Conservation (phyloP, 2,888 invertebrate genomes). For the Galerucella calmariensis region DNA sequence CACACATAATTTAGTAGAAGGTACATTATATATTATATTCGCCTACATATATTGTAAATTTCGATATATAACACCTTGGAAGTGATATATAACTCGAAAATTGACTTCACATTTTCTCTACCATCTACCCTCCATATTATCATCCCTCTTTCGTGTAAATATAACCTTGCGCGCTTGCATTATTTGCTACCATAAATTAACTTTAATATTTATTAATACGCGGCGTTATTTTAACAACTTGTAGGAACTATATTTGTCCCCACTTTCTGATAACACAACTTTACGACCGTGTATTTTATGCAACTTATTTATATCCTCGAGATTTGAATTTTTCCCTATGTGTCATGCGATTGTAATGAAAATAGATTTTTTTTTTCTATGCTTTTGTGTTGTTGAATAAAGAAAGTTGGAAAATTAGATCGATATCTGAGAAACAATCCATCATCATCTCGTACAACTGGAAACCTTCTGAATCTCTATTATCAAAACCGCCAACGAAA, state of each 20-base stretch:
- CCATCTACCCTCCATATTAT: slow-evolving; percentile 23
- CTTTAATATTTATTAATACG: slow-evolving; percentile 55
- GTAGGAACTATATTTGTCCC: slow-evolving; percentile 55
- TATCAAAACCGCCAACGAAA: slow-evolving; percentile 9
- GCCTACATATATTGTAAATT: slow-evolving; percentile 9
- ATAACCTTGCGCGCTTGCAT: slow-evolving; percentile 48
- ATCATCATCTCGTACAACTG: neutral
- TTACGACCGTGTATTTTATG: slow-evolving; percentile 44
- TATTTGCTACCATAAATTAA: slow-evolving; percentile 54
- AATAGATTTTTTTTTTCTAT: neutral
- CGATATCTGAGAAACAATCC: neutral
- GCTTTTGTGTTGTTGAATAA: neutral
- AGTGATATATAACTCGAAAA: slow-evolving; percentile 22
- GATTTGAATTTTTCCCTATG: slow-evolving; percentile 11
- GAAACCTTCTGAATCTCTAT: slow-evolving; percentile 17
- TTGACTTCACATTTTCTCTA: slow-evolving; percentile 8
- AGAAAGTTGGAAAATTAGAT: neutral
- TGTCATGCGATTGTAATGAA: slow-evolving; percentile 12
- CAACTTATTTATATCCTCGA: slow-evolving; percentile 41
- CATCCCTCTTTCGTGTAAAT: slow-evolving; percentile 39
- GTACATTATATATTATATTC: neutral
- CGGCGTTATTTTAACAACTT: slow-evolving; percentile 54
- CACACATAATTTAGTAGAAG: slow-evolving; percentile 7
- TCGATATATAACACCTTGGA: slow-evolving; percentile 43
- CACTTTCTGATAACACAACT: slow-evolving; percentile 49